Evolutionary conservation across 2,888 invertebrate species (phyloP), one percentile per base, ranked within the genome.

Genomic region (Leucoma salicis): DNA sequence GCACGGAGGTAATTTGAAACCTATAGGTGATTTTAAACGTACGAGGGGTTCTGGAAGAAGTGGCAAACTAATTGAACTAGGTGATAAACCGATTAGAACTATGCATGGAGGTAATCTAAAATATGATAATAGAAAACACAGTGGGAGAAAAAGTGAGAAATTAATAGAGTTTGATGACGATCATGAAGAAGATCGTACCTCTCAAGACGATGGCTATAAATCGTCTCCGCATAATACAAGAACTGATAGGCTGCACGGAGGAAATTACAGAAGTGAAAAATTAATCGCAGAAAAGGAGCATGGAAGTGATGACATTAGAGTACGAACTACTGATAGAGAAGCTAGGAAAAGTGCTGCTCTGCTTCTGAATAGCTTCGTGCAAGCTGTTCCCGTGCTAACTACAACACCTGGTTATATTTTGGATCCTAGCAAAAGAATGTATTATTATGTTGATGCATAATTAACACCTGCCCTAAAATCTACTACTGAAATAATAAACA

Each of bases 361-460:
- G 8, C 56, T 88, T n/a, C 60, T 90, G 2, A 82, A 77, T 24
- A 83, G 78, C 37, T 86, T 83, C 56, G 88, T 74, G 7, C 78
- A 81, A 56, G 84, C 80, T 10, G 77, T 74, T 3, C 84, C 88
- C 1, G 65, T 82, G 41, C 55, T 87, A 8, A 82, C 87, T 0
- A 83, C 81, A 1, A 82, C 83, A 0, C 81, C 84, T 10, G 66
- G 67, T 0, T 90, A 77, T 42, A 90, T 90, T 51, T 63, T 87
- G 63, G 89, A 90, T 57, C 90, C 90, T 16, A 88, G 90, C 49
- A 88, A 90, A 71, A 72, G 90, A 53, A 85, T 85, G 82, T 90
- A 90, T 63, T 90, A 86, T 57, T 90, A 87, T 47, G 85, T 88
- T 12, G 89, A 89, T 53, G 58, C 31, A 2, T 31, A n/a, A 31